Evolutionary conservation across 2,113 vertebrate genomes (phyloP), one percentile per base, ranked within the genome.

Genomic region (Burhinus oedicnemus): DNA sequence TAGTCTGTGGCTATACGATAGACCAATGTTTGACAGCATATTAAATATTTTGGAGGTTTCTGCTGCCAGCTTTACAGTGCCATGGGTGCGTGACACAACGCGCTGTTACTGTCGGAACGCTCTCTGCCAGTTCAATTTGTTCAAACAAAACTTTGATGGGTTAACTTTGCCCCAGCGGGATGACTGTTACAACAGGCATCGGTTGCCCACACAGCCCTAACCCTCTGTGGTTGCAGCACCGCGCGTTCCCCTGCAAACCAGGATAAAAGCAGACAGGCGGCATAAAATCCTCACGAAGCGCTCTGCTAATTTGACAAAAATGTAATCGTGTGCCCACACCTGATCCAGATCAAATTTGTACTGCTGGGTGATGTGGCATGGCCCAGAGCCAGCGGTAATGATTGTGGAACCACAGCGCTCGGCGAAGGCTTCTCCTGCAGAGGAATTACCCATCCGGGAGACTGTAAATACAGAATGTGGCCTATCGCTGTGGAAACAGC

Each of bases 261-360:
- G 82, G 65, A 86, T 72, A 74, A 95, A 89, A 91, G 84, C 74
- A 94, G 44, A 5, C 74, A 36, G 91, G 96, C 70, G 0, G 84
- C 70, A 82, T n/a, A 78, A 91, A 91, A 95, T n/a, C 87, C 93
- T 95, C 74, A 61, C 5, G 18, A 25, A 93, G 91, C 3, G 1
- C 84, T 89, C 62, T n/a, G 87, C 87, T 97, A 93, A 95, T 96
- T 93, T 94, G 82, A 96, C 94, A 95, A 68, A 87, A 93, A 66
- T 47, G 70, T 79, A 96, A 93, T 95, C 91, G 47, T 89, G 87
- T 97, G 96, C 96, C 90, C 90, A 77, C 96, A 95, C 84, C 92
- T 52, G 96, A 95, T 96, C 78, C 96, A 94, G 96, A 96, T 96
- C 96, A 94, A 97, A 97, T 97, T 97, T 95, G 96, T 95, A 96